Conservation (phyloP, 2,797 vertebrate species). For the Eospalax fontanierii region DNA sequence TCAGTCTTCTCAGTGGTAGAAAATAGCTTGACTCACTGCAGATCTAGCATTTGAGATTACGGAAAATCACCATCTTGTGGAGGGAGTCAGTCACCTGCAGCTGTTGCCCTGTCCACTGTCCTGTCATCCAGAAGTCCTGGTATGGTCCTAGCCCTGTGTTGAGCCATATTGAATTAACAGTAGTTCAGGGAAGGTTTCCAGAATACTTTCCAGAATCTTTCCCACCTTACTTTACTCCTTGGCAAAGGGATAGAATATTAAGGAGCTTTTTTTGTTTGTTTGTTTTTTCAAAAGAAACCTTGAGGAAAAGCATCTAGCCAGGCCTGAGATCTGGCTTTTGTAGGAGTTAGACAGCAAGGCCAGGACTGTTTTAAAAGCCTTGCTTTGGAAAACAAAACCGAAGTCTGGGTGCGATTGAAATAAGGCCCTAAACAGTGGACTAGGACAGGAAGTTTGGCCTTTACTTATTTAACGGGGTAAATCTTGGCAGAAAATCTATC, state of each 20-base stretch:
- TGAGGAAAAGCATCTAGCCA: slow-evolving; percentile 62
- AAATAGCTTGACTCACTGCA: neutral
- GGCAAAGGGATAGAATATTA: slow-evolving; percentile 49
- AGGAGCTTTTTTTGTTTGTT: neutral
- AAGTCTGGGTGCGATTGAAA: neutral
- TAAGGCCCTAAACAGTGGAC: neutral
- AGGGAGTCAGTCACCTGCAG: neutral
- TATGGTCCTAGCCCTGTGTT: neutral
- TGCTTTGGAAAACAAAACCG: slow-evolving; percentile 19
- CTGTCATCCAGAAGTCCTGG: neutral
- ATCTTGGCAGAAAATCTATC: neutral
- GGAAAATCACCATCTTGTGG: neutral
- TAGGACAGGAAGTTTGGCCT: neutral
- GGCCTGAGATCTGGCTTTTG: slow-evolving; percentile 9
- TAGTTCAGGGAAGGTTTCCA: slow-evolving; percentile 20
- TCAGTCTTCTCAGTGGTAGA: slow-evolving; percentile 10
- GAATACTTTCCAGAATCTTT: slow-evolving; percentile 16
- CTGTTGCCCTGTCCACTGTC: neutral
- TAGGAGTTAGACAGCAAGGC: neutral
- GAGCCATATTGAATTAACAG: neutral
- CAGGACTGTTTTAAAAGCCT: slow-evolving; percentile 9
- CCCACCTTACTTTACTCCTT: slow-evolving; percentile 42
- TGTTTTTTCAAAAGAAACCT: slow-evolving; percentile 31
- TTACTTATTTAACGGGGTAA: neutral
- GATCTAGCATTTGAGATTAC: neutral